Evolutionary conservation across 2,113 vertebrate species (phyloP).

Genomic region (Apus apus): DNA sequence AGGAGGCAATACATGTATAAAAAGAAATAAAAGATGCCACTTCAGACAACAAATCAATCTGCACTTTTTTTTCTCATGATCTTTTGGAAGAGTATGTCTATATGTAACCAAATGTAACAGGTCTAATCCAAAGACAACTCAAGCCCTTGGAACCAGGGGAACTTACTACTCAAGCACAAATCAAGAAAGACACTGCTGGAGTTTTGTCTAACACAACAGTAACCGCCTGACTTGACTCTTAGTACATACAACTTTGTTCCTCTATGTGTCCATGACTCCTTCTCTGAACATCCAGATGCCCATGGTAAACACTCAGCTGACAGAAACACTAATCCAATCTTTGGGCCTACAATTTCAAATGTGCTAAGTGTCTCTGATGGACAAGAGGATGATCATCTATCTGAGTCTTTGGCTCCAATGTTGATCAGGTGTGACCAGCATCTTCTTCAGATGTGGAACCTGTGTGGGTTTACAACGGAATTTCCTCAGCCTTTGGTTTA

Average conservation of each 20-base stretch:
- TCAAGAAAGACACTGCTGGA: not conserved
- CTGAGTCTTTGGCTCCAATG: not conserved
- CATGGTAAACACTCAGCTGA: not conserved
- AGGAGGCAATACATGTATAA: not conserved
- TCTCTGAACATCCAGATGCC: not conserved
- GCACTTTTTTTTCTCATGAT: not conserved
- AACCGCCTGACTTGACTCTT: not conserved
- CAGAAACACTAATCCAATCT: not conserved
- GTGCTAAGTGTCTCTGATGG: not conserved
- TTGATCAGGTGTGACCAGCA: not conserved
- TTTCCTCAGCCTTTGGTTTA: not conserved
- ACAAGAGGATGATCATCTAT: not conserved
- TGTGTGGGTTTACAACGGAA: not conserved
- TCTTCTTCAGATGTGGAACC: not conserved
- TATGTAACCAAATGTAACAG: not conserved
- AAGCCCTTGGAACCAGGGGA: not conserved
- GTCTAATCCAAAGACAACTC: not conserved
- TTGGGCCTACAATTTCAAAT: not conserved
- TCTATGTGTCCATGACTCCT: not conserved
- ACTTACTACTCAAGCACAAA: not conserved
- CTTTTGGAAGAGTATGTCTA: not conserved
- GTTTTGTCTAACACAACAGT: not conserved
- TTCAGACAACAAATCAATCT: not conserved
- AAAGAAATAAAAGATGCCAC: not conserved
- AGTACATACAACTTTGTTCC: not conserved